A percentile compares a stretch with the other conserved stretches of the same genome.
Evolutionary conservation across 2,797 vertebrate species (phyloP).

Genomic region (Anguilla obscura): DNA sequence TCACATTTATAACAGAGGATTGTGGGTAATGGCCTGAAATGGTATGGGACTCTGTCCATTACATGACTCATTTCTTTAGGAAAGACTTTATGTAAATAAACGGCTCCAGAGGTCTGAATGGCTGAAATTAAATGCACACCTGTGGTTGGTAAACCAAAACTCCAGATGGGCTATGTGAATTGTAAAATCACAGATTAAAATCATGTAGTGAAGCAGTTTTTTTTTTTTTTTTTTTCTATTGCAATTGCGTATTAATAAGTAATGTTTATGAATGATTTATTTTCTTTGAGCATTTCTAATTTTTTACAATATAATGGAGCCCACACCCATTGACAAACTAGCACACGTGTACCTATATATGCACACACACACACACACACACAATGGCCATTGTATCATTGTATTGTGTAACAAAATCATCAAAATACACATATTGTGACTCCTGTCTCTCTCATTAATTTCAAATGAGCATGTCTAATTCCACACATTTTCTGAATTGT

Average conservation of each 20-base stretch:
- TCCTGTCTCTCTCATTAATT: no score
- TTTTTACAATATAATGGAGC: neutral
- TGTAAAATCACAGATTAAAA: neutral
- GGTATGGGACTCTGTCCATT: conserved; percentile 4
- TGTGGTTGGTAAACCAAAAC: neutral
- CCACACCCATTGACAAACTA: neutral
- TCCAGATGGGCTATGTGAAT: neutral
- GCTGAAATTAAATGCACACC: neutral
- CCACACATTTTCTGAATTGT: no score
- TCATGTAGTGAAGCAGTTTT: neutral
- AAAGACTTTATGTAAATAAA: conserved; percentile 12
- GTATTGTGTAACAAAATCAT: neutral
- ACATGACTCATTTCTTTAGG: conserved; percentile 13
- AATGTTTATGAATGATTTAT: neutral
- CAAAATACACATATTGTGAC: no score
- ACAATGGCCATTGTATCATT: neutral
- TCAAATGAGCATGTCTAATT: no score
- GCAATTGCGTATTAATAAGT: neutral
- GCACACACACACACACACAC: neutral
- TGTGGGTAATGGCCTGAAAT: conserved; percentile 30
- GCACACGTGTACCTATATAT: neutral
- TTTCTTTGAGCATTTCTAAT: neutral
- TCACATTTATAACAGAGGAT: neutral
- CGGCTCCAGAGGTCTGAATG: neutral
- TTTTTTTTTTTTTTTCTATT: neutral